Evolutionary conservation across 2,797 vertebrate species (phyloP).

Genomic region (Philypnodon macrostomus): DNA sequence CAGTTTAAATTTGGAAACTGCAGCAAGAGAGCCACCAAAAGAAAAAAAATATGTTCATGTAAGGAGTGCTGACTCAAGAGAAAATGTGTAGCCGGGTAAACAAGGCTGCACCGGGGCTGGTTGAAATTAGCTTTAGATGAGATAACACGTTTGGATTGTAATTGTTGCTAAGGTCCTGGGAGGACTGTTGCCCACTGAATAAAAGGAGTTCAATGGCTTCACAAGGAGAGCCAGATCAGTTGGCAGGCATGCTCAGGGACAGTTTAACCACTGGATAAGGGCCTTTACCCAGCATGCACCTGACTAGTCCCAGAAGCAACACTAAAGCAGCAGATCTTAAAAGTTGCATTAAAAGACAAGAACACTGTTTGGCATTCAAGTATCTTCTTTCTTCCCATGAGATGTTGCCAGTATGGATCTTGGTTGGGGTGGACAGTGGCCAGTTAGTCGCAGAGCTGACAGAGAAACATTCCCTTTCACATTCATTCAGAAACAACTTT

Average conservation of each 20-base stretch:
- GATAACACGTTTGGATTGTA: conserved; percentile 54
- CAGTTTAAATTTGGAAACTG: conserved; percentile 27
- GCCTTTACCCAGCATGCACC: conserved; percentile 26
- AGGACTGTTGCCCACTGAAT: conserved; percentile 37
- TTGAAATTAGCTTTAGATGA: conserved; percentile 42
- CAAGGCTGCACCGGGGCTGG: conserved; percentile 37
- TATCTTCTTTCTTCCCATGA: no score
- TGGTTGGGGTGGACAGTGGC: no score
- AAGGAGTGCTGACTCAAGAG: conserved; percentile 40
- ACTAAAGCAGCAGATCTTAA: conserved; percentile 7
- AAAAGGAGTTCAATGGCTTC: conserved; percentile 48
- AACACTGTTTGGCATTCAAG: conserved; percentile 13
- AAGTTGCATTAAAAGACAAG: background rate
- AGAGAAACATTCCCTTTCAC: no score
- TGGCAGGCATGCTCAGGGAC: conserved; percentile 38
- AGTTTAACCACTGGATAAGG: conserved; percentile 45
- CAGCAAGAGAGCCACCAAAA: conserved; percentile 13
- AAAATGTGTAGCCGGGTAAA: conserved; percentile 40
- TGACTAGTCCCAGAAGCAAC: conserved; percentile 15
- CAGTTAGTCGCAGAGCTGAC: no score
- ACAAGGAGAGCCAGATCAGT: conserved; percentile 53
- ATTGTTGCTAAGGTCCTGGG: conserved; percentile 41
- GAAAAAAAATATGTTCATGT: conserved; percentile 16
- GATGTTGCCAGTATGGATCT: no score
- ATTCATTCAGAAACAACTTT: no score